phyloP scores from a whole-genome alignment of 2,113 vertebrate genomes.

The Camelus bactrianus region DNA sequence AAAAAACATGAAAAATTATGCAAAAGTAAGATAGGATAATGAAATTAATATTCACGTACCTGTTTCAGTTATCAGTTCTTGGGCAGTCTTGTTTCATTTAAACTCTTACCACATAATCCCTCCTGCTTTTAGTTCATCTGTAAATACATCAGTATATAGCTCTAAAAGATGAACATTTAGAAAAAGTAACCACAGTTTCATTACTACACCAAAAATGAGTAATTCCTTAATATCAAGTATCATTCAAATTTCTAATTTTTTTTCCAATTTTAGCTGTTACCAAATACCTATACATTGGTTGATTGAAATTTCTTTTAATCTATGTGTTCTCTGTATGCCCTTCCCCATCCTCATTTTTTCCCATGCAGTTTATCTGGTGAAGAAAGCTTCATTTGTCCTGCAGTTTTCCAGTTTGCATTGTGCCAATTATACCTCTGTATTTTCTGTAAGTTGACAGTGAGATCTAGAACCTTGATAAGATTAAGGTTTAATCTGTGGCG shows the following conservation, averaged over 20 bases:
- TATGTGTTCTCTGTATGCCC: background rate
- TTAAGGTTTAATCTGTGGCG: background rate
- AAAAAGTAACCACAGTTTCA: background rate
- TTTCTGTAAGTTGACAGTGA: background rate
- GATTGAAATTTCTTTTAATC: background rate
- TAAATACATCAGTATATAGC: background rate
- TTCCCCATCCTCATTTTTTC: background rate
- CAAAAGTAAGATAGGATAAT: background rate
- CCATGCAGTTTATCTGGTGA: conserved; percentile 4
- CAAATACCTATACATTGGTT: background rate
- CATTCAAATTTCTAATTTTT: conserved; percentile 37
- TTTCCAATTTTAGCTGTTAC: background rate
- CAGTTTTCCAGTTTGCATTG: background rate
- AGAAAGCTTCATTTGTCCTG: background rate
- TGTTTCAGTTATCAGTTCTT: background rate
- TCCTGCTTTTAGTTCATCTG: background rate
- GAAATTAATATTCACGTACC: background rate
- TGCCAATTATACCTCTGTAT: background rate
- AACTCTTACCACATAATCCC: background rate
- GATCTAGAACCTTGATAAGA: background rate
- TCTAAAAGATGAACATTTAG: background rate
- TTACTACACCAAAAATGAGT: background rate
- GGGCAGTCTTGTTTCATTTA: conserved; percentile 1
- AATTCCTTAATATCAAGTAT: background rate
- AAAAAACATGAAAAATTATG: background rate